Conservation (phyloP, 2,888 invertebrate genomes). For the Amphipyra tragopoginis region DNA sequence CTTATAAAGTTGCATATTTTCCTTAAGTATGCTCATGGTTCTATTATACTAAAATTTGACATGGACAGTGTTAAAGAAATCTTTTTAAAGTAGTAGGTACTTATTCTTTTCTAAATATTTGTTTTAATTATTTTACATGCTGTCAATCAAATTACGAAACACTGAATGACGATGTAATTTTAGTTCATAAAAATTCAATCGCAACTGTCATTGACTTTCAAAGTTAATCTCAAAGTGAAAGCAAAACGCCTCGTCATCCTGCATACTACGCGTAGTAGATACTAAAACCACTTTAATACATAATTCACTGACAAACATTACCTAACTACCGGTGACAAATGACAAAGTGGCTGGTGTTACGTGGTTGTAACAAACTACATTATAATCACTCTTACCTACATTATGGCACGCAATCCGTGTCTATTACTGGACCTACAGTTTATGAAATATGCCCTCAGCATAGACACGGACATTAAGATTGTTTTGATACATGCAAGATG, state of each 20-base stretch:
- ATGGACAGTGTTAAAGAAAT: too few relatives aligned
- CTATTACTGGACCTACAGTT: constrained; percentile 15
- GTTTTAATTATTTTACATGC: too few relatives aligned
- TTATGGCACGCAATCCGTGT: constrained; percentile 25
- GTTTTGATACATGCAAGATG: constrained; percentile 1
- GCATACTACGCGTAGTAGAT: constrained; percentile 16
- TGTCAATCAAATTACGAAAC: too few relatives aligned
- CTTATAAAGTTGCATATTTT: constrained; percentile 5
- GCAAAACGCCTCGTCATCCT: constrained; percentile 22
- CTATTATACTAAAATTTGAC: background rate
- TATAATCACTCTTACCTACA: constrained; percentile 46
- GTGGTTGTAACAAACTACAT: constrained; percentile 42
- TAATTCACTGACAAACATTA: constrained; percentile 41
- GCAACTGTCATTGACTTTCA: constrained; percentile 31
- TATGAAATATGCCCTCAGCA: constrained; percentile 15
- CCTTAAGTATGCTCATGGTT: background rate
- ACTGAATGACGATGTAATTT: too few relatives aligned
- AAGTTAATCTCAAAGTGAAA: constrained; percentile 41
- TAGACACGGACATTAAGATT: constrained; percentile 9
- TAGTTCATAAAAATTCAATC: too few relatives aligned
- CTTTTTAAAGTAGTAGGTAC: too few relatives aligned
- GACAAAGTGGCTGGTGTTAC: constrained; percentile 37
- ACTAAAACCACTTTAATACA: constrained; percentile 9
- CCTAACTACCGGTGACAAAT: constrained; percentile 25
- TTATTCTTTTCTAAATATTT: too few relatives aligned